Conservation (phyloP, 2,113 vertebrate species). For the Datnioides undecimradiatus region DNA sequence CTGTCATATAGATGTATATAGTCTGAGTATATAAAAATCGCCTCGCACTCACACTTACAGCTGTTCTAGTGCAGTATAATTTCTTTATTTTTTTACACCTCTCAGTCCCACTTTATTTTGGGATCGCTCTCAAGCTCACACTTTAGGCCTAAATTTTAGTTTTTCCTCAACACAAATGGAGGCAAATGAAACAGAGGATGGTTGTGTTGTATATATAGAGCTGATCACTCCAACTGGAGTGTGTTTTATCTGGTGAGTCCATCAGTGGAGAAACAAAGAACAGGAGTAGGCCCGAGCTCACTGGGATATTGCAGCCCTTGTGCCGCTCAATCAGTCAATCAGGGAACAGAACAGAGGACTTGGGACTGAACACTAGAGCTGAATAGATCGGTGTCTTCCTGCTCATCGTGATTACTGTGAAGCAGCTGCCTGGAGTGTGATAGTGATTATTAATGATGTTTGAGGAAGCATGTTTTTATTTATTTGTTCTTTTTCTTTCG, state of each 20-base stretch:
- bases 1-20: conserved; percentile 79
- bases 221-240: neutral
- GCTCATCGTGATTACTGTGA: conserved; percentile 72
- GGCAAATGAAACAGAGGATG: conserved; percentile 34
- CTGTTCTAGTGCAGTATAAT: conserved; percentile 71
- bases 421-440: conserved; percentile 64
- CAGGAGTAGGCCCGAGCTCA: conserved; percentile 31
- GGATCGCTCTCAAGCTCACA: conserved; percentile 56
- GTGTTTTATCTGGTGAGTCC: conserved; percentile 9
- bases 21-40: conserved; percentile 63
- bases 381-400: conserved; percentile 78
- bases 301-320: conserved; percentile 25
- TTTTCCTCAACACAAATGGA: conserved; percentile 38
- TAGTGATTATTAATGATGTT: conserved; percentile 42
- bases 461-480: conserved; percentile 57
- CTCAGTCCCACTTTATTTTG: conserved; percentile 65
- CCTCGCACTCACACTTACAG: conserved; percentile 66
- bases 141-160: conserved; percentile 37
- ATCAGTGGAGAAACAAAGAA: conserved; percentile 6
- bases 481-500: conserved; percentile 12
- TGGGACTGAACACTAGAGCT: conserved; percentile 50
- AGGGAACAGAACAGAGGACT: conserved; percentile 74
- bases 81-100: conserved; percentile 82
- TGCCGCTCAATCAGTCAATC: conserved; percentile 76
- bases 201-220: conserved; percentile 55